These are phyloP conservation scores for Meliscaeva auricollis DNA, from an alignment of 2,888 invertebrate genomes.

Conservation along the genomic window DNA sequence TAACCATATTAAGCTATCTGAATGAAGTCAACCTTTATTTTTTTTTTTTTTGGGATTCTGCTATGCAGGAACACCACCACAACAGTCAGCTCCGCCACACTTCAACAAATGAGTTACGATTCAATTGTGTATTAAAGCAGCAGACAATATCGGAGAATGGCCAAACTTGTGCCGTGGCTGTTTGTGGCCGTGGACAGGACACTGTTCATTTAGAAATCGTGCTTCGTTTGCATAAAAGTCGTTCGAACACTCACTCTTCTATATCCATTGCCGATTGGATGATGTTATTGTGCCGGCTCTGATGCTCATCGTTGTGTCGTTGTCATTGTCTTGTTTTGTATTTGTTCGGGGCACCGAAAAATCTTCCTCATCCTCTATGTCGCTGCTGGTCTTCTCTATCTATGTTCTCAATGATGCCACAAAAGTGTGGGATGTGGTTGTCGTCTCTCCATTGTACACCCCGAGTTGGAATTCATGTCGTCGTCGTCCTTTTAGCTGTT, in stretches of 20 bases:
- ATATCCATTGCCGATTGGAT: conserved; percentile 21
- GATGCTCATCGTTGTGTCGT: conserved; percentile 35
- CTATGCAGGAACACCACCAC: background rate
- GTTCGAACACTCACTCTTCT: conserved; percentile 30
- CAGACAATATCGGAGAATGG: conserved; percentile 33
- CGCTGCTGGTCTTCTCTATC: no score
- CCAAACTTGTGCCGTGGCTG: conserved; percentile 35
- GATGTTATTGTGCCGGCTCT: conserved; percentile 53
- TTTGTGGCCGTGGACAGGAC: conserved; percentile 42
- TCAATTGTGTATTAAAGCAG: conserved; percentile 61
- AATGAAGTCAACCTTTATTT: background rate
- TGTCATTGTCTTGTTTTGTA: conserved; percentile 69
- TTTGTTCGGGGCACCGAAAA: conserved; percentile 63
- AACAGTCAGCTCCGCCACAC: conserved; percentile 24
- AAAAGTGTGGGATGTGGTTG: conserved; percentile 50
- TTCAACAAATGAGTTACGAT: conserved; percentile 72
- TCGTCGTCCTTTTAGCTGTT: conserved; percentile 54
- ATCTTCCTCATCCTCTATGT: conserved; percentile 34
- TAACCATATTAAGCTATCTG: conserved; percentile 3
- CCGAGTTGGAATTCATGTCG: conserved; percentile 33
- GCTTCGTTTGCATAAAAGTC: conserved; percentile 74
- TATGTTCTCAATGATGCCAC: background rate
- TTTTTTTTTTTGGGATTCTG: background rate
- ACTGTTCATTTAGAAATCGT: conserved; percentile 73
- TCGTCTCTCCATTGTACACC: background rate